Evolutionary conservation across 2,888 invertebrate species (phyloP), one percentile per base, ranked within the genome.

Genomic region (Epinotia ramella): DNA sequence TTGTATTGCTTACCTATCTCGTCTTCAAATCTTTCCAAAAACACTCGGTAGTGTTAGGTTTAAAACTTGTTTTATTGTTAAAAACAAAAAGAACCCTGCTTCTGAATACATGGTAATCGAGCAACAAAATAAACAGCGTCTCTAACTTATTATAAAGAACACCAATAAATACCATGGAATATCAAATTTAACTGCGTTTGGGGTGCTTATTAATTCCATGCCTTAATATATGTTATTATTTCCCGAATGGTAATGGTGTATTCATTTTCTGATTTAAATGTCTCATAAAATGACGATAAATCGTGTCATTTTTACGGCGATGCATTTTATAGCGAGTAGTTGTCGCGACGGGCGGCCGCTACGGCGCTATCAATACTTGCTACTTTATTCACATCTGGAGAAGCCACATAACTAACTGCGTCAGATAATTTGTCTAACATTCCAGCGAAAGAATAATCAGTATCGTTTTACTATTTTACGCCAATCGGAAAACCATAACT

Each of bases 281-380:
- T 72, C 76, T 49, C 76, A 72, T 76, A 77, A 77, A 73, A 73
- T 46, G 44, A 46, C 77, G 28, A 77, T 73, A 77, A 73, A 77
- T 73, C 70, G 73, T 70, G 77, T 77, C 60, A 73, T 73, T 73
- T 77, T 77, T 77, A 77, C 73, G 73, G 73, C 73, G 53, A 18
- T 59, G 62, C 68, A 62, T 73, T 73, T 75, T 77, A 74, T 24
- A 66, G 71, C 66, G 66, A 53, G 73, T 68, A 67, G 77, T 77
- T 73, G 62, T 44, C 78, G 18, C 79, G 16, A 64, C 80, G 79
- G 80, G 79, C 77, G 79, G 79, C 76, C 79, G 28, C n/a, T 53
- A 64, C 71, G 67, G 44, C 76, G 57, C 46, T 66, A 67, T 49
- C 67, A 67, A 62, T 40, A 67, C 11, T 20, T 11, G 67, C 71